Base-by-base conservation (phyloP, 2,113 vertebrate species). In the Galeopterus variegatus region DNA sequence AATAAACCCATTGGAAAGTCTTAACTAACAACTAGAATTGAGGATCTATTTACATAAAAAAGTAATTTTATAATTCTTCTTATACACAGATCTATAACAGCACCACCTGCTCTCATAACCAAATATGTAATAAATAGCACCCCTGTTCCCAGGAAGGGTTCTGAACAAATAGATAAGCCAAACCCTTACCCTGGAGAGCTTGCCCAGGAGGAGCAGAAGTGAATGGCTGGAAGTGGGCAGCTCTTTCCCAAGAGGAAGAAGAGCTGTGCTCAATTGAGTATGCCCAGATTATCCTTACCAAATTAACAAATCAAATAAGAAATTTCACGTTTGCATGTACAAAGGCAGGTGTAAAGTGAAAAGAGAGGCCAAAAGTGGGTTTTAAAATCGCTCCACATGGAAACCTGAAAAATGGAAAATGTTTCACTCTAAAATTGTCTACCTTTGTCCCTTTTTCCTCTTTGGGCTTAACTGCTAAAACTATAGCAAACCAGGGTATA, bases 51-150 rank as follows among this genome's bases (percentile, higher is more conserved):
- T 93, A 58, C 87, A 95, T 94, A 52, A 88, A 97, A 85, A 72
- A 26, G 54, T 36, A 54, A 67, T 93, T 85, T 72, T 26, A 84
- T 88, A 73, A 96, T 89, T 83, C 67, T 90, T 60, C 84, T 90
- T 81, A 81, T 17, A 65, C 92, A 58, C 84, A 89, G 94, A 93
- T 93, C 76, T 90, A 62, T 82, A 95, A 95, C n/a, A 90, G 67
- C n/a, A 82, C 81, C 82, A 41, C 50, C 84, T 82, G 58, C n/a
- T 96, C 60, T 36, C 70, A 93, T 93, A 93, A 82, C 67, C 41
- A 82, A 54, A 14, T 54, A 36, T 52, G 50, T 90, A 95, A 93
- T 77, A 95, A 60, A 82, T 18, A 87, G 23, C 28, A n/a, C 2
- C n/a, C 19, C 4, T 70, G 52, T 23, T 87, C 75, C 81, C 81